Evolutionary conservation across 2,113 vertebrate genomes (phyloP).

Genomic region (Macroglossus sobrinus): DNA sequence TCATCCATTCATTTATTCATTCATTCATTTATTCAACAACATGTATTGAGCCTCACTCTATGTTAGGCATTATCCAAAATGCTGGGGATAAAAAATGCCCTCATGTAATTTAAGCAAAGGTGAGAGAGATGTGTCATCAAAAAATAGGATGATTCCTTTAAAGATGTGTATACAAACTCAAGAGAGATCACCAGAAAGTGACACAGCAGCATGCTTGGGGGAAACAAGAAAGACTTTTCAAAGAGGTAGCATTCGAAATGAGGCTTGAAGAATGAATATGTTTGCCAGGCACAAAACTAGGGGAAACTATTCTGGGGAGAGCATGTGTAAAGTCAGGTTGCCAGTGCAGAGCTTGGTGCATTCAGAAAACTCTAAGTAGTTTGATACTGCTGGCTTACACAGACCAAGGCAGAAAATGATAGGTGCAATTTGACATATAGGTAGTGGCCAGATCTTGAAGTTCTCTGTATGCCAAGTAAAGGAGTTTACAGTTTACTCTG

Average conservation of each 20-base stretch:
- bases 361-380: not conserved
- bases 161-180: not conserved
- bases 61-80: not conserved
- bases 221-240: not conserved
- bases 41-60: not conserved
- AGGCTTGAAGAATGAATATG: not conserved
- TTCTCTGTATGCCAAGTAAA: slow-evolving; percentile 36
- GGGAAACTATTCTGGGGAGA: not conserved
- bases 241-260: not conserved
- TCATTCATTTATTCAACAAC: not conserved
- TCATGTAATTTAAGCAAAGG: not conserved
- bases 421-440: slow-evolving; percentile 50
- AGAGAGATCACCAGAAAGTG: not conserved
- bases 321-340: not conserved
- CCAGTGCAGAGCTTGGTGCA: not conserved
- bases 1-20: not conserved
- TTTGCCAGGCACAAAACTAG: not conserved
- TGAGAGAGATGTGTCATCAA: not conserved
- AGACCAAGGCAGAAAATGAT: slow-evolving; percentile 51
- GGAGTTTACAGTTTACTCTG: slow-evolving; percentile 4
- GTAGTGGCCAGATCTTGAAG: slow-evolving; percentile 31
- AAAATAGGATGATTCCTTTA: not conserved
- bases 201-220: not conserved
- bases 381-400: slow-evolving; percentile 22
- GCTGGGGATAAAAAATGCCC: not conserved